Percentiles rank a stretch among this genome's conserved stretches.
phyloP scores from a whole-genome alignment of 2,113 vertebrate genomes.

The Larimichthys crocea region DNA sequence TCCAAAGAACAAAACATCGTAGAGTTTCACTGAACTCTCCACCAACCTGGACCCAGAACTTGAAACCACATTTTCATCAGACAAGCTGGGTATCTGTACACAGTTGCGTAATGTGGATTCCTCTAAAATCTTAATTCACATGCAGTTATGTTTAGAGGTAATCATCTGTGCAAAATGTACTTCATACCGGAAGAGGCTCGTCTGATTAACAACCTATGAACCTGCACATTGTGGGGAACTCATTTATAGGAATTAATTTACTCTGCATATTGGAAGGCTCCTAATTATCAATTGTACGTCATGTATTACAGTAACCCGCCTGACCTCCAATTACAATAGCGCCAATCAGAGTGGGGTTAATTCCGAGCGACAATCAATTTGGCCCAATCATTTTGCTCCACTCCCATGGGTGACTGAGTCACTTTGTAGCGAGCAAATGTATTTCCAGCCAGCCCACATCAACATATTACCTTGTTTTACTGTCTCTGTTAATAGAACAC shows the following conservation, averaged over 20 bases:
- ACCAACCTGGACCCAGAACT: background rate
- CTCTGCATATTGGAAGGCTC: constrained; percentile 62
- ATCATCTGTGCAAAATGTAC: constrained; percentile 43
- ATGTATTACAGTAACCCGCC: constrained; percentile 72
- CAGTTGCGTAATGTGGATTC: background rate
- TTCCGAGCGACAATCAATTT: constrained; percentile 75
- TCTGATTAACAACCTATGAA: constrained; percentile 70
- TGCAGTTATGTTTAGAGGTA: constrained; percentile 45
- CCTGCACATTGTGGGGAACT: constrained; percentile 59
- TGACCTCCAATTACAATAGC: constrained; percentile 79
- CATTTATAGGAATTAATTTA: constrained; percentile 70
- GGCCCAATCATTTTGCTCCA: constrained; percentile 69
- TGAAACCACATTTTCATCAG: background rate
- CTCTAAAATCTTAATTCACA: constrained; percentile 45
- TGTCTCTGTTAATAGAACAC: constrained; percentile 59
- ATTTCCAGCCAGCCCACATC: constrained; percentile 57
- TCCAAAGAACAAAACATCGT: too few relatives aligned
- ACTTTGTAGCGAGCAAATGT: constrained; percentile 52
- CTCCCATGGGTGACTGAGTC: constrained; percentile 70
- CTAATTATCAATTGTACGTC: constrained; percentile 80
- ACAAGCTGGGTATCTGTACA: background rate
- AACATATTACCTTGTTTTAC: constrained; percentile 65
- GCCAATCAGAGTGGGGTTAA: constrained; percentile 79
- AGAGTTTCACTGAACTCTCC: too few relatives aligned
- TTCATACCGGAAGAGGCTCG: constrained; percentile 35